Percentiles rank a stretch among this genome's conserved stretches.
phyloP scores from a whole-genome alignment of 2,888 invertebrate species.

The Oconnorella tubifera region DNA sequence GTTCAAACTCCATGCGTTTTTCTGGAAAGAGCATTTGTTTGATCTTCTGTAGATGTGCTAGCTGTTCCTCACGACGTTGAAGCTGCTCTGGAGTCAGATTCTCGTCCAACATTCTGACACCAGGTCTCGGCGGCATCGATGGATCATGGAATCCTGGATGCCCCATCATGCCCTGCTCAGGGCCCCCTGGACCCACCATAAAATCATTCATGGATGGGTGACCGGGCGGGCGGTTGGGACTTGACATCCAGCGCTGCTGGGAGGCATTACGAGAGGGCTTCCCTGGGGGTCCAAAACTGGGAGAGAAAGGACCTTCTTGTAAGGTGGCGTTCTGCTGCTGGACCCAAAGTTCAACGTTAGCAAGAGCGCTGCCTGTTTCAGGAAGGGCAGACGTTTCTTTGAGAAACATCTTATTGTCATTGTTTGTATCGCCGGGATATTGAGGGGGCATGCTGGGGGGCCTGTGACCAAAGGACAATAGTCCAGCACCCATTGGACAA shows the following conservation, averaged over 20 bases:
- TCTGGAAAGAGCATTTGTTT: conserved; percentile 88
- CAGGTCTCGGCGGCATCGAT: conserved; percentile 8
- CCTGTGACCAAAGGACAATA: background rate
- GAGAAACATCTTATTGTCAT: conserved; percentile 1
- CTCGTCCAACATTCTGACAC: conserved; percentile 61
- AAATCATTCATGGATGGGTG: background rate
- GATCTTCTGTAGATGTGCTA: conserved; percentile 86
- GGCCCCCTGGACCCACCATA: conserved; percentile 6
- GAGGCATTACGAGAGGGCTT: conserved; percentile 22
- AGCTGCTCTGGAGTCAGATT: conserved; percentile 93
- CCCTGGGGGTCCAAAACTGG: conserved; percentile 24
- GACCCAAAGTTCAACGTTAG: conserved; percentile 50
- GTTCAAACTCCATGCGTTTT: conserved; percentile 22
- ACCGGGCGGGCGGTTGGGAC: conserved; percentile 15
- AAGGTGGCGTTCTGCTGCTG: conserved; percentile 47
- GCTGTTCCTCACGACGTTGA: conserved; percentile 85
- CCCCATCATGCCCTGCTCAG: conserved; percentile 13
- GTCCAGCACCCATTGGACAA: background rate
- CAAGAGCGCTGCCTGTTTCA: conserved; percentile 35
- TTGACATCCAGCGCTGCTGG: conserved; percentile 20
- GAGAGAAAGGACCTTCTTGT: conserved; percentile 26
- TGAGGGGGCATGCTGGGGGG: conserved; percentile 12
- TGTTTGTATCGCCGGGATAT: background rate
- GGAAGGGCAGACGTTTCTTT: background rate
- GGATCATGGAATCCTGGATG: conserved; percentile 16